A percentile compares a stretch with the other conserved stretches of the same genome.
Evolutionary conservation across 2,113 vertebrate species (phyloP).

Genomic region (Oreocharis arfaki): DNA sequence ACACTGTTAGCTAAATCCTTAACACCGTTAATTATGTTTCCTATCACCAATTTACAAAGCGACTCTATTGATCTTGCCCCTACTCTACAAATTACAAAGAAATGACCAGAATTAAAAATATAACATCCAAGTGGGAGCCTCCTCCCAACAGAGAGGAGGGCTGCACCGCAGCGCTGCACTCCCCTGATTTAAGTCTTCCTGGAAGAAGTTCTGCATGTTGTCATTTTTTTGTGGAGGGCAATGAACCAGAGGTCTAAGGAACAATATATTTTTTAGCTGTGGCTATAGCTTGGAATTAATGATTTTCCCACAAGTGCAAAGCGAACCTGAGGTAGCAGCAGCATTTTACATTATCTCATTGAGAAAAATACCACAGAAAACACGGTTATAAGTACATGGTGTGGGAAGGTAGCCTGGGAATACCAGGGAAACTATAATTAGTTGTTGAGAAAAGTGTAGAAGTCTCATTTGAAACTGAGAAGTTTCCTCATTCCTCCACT

Average conservation of each 20-base stretch:
- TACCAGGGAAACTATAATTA: not conserved
- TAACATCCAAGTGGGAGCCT: not conserved
- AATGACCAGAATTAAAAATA: not conserved
- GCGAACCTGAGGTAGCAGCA: not conserved
- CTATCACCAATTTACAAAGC: slow-evolving; percentile 34
- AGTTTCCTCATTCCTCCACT: not conserved
- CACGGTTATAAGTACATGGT: not conserved
- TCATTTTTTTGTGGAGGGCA: not conserved
- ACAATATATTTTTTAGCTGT: slow-evolving; percentile 9
- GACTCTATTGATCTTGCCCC: slow-evolving; percentile 13
- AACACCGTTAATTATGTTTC: slow-evolving; percentile 57
- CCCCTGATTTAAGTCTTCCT: not conserved
- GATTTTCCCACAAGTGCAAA: not conserved
- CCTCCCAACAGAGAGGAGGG: not conserved
- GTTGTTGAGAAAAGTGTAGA: not conserved
- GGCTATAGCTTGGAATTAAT: slow-evolving; percentile 14
- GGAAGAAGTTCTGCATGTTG: not conserved
- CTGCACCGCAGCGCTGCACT: not conserved
- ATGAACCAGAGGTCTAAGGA: not conserved
- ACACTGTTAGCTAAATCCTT: slow-evolving; percentile 35
- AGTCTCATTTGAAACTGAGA: not conserved
- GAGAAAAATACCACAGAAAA: not conserved
- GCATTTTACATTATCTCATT: not conserved
- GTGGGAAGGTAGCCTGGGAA: not conserved
- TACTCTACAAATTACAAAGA: not conserved